Conservation (phyloP, 2,888 invertebrate species). For the Scaptodrosophila latifasciaeformis region DNA sequence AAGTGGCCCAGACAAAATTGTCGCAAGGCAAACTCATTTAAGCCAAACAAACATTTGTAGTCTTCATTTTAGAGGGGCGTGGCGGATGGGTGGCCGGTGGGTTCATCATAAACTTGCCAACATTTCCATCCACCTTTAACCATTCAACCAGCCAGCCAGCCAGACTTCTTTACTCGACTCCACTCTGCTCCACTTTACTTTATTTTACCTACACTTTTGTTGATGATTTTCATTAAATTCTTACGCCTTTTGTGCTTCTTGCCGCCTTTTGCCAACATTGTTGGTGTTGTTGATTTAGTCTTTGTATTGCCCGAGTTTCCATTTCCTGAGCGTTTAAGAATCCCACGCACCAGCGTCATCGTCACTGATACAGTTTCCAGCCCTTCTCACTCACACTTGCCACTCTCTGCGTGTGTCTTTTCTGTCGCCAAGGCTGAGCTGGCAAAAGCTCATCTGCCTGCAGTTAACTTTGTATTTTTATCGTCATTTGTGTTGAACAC, state of each 20-base stretch:
- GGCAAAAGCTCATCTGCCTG: slow-evolving; percentile 19
- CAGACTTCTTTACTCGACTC: background rate
- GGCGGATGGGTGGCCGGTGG: slow-evolving; percentile 38
- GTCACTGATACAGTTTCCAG: background rate
- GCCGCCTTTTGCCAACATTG: slow-evolving; percentile 37
- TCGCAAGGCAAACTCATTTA: slow-evolving; percentile 55
- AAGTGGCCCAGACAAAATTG: background rate
- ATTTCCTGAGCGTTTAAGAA: slow-evolving; percentile 38
- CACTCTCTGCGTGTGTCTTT: background rate
- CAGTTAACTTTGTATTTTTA: slow-evolving; percentile 69
- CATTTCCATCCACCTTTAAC: slow-evolving; percentile 29
- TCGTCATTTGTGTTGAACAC: slow-evolving; percentile 68
- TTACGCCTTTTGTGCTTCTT: slow-evolving; percentile 53
- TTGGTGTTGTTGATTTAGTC: slow-evolving; percentile 32
- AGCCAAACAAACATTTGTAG: slow-evolving; percentile 69
- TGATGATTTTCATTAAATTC: slow-evolving; percentile 70
- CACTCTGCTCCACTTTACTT: background rate
- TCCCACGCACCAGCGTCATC: slow-evolving; percentile 4
- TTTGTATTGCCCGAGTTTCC: slow-evolving; percentile 33
- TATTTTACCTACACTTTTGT: slow-evolving; percentile 49
- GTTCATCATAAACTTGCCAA: slow-evolving; percentile 66
- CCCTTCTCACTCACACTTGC: background rate
- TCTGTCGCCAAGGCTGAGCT: background rate
- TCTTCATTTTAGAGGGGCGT: slow-evolving; percentile 51
- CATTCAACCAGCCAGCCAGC: background rate